Evolutionary conservation across 2,888 invertebrate genomes (phyloP).

Genomic region (Parnassius orleans): DNA sequence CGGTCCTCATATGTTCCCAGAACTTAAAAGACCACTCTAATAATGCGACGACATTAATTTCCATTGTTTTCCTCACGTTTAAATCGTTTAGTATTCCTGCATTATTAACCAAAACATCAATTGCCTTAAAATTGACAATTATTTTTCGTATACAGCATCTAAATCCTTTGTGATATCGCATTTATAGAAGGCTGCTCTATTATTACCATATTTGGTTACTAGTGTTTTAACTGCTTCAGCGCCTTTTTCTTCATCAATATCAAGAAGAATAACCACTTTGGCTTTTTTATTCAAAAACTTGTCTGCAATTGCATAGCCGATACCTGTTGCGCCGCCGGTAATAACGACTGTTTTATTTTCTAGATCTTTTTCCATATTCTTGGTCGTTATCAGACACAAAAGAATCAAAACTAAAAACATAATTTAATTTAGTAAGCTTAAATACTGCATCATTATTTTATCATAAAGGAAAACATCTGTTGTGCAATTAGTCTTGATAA

Average conservation of each 20-base stretch:
- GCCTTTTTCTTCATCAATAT: slow-evolving; percentile 42
- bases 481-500: too few relatives aligned
- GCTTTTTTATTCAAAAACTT: slow-evolving; percentile 63
- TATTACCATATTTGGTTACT: slow-evolving; percentile 59
- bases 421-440: too few relatives aligned
- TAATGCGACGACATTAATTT: slow-evolving; percentile 47
- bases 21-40: slow-evolving; percentile 66
- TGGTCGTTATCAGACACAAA: not conserved
- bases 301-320: slow-evolving; percentile 69
- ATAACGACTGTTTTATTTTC: slow-evolving; percentile 44
- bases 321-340: slow-evolving; percentile 80
- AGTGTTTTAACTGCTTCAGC: slow-evolving; percentile 51
- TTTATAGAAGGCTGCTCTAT: slow-evolving; percentile 61
- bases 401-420: not conserved
- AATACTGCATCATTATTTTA: too few relatives aligned
- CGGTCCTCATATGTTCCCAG: slow-evolving; percentile 76
- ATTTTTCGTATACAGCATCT: slow-evolving; percentile 49
- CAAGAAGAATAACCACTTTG: slow-evolving; percentile 38
- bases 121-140: slow-evolving; percentile 38
- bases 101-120: slow-evolving; percentile 60
- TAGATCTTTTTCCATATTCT: not conserved
- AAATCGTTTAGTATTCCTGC: slow-evolving; percentile 46
- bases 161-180: slow-evolving; percentile 70
- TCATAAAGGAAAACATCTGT: too few relatives aligned
- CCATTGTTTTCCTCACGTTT: slow-evolving; percentile 36